Conservation (phyloP, 2,113 vertebrate genomes). For the Clarias magur region DNA sequence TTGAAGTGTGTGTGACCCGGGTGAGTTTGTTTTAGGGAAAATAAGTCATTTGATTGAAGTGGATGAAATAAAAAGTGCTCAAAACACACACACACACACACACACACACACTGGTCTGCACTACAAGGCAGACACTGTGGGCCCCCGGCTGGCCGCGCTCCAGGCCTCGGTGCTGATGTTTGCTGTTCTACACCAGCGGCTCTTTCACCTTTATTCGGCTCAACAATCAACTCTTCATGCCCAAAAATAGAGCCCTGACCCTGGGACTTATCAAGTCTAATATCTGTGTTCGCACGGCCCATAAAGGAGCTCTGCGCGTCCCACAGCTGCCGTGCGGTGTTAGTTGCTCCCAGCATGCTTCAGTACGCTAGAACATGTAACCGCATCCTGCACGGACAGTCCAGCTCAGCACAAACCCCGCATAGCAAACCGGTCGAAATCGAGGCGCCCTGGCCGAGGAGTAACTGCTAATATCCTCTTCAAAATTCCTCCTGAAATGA, state of each 20-base stretch:
- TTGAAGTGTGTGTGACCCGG: background rate
- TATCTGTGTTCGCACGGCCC: slow-evolving; percentile 51
- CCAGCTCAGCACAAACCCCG: slow-evolving; percentile 37
- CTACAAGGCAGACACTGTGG: slow-evolving; percentile 54
- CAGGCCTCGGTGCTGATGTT: slow-evolving; percentile 47
- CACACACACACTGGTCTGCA: slow-evolving; percentile 12
- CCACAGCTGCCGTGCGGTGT: slow-evolving; percentile 41
- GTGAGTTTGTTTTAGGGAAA: background rate
- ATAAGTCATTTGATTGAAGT: background rate
- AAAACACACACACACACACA: background rate
- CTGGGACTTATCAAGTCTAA: slow-evolving; percentile 54
- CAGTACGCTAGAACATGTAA: slow-evolving; percentile 41
- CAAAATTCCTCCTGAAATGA: slow-evolving; percentile 12
- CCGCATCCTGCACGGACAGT: slow-evolving; percentile 34
- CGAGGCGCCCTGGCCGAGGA: slow-evolving; percentile 3
- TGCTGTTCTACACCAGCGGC: slow-evolving; percentile 45
- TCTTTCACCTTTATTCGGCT: slow-evolving; percentile 52
- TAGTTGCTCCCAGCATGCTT: slow-evolving; percentile 37
- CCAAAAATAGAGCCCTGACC: slow-evolving; percentile 54
- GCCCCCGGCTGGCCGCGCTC: slow-evolving; percentile 25
- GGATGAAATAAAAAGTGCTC: background rate
- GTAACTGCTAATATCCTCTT: slow-evolving; percentile 30
- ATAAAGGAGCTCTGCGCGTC: slow-evolving; percentile 21
- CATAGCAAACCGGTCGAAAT: slow-evolving; percentile 21
- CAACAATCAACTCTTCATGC: slow-evolving; percentile 56